Conservation (phyloP, 2,797 vertebrate genomes). For the Decapterus maruadsi region DNA sequence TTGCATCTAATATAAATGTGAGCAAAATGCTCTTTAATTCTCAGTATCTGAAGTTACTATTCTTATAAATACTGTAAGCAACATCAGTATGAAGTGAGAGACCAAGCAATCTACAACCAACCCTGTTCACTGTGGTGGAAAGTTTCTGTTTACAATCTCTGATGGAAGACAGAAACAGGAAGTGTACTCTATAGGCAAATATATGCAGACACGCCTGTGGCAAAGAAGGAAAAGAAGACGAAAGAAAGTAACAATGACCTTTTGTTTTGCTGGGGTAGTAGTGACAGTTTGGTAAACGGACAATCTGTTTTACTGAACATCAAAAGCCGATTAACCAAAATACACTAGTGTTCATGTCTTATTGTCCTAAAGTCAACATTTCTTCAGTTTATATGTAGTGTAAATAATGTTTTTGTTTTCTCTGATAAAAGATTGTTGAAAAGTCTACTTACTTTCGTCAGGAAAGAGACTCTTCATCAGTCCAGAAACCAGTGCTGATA, state of each 20-base stretch:
- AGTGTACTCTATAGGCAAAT: constrained; percentile 72
- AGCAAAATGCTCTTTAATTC: not conserved
- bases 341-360: not conserved
- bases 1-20: constrained; percentile 15
- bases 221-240: constrained; percentile 2
- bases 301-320: not conserved
- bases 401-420: not conserved
- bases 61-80: no score
- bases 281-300: not conserved
- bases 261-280: constrained; percentile 1
- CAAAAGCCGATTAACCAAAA: not conserved
- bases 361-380: not conserved
- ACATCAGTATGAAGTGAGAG: not conserved
- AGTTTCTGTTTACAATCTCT: constrained; percentile 85
- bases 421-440: not conserved
- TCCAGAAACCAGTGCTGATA: not conserved
- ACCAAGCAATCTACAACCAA: constrained; percentile 52
- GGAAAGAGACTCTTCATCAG: not conserved
- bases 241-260: constrained; percentile 25
- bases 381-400: not conserved
- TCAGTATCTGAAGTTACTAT: not conserved
- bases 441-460: not conserved
- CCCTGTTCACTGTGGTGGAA: constrained; percentile 80
- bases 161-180: constrained; percentile 88
- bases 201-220: constrained; percentile 55